Evolutionary conservation across 2,113 vertebrate species (phyloP).

Genomic region (Sinocyclocheilus grahami): DNA sequence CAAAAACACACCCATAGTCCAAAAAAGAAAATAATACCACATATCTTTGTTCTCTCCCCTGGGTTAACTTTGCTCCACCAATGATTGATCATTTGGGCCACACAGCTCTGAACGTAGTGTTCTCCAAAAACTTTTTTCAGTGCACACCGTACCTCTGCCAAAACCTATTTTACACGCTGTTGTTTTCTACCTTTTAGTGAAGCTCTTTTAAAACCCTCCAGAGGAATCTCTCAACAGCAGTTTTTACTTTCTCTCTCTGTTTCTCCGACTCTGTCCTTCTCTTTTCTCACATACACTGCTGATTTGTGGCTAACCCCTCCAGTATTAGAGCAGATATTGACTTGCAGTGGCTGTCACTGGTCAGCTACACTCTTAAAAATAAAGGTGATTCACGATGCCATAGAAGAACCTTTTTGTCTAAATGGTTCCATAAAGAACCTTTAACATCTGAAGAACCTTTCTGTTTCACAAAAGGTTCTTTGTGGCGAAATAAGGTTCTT

Average conservation of each 20-base stretch:
- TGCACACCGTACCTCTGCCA: constrained; percentile 7
- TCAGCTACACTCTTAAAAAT: neutral
- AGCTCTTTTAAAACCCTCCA: constrained; percentile 37
- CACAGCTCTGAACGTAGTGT: neutral
- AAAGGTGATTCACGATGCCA: no score
- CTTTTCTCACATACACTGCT: constrained; percentile 43
- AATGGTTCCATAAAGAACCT: no score
- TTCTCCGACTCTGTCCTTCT: constrained; percentile 36
- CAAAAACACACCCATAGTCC: neutral
- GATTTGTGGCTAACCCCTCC: constrained; percentile 53
- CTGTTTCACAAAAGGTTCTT: no score
- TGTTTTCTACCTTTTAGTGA: constrained; percentile 17
- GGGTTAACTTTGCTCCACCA: neutral
- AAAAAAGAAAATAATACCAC: neutral
- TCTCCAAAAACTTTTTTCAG: constrained; percentile 9
- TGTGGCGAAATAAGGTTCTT: no score
- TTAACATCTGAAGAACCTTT: no score
- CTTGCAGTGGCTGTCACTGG: constrained; percentile 43
- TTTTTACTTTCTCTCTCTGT: neutral
- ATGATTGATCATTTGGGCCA: neutral
- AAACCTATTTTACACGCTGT: constrained; percentile 30
- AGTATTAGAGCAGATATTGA: constrained; percentile 62
- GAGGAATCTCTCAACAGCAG: constrained; percentile 22
- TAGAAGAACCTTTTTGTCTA: no score
- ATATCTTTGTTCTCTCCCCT: neutral